Percentiles rank a stretch among this genome's conserved stretches.
These are phyloP conservation scores for Oophaga pumilio DNA, from an alignment of 2,113 vertebrate genomes.

Conservation along the genomic window DNA sequence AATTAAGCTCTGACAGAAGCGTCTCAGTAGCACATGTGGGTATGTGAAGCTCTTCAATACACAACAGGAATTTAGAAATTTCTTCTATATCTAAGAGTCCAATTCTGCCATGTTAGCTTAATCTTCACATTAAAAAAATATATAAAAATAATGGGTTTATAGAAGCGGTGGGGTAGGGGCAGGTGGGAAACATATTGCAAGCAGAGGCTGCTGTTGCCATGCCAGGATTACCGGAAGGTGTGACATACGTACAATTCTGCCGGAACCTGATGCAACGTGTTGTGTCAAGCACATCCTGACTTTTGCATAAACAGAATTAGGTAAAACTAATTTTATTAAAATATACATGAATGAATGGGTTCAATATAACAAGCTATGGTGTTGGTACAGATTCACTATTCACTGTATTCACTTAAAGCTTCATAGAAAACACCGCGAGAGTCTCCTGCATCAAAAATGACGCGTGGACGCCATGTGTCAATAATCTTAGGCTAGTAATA, in stretches of 20 bases:
- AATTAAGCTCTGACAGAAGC: slow-evolving; percentile 45
- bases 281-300: slow-evolving; percentile 55
- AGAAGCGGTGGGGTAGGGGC: slow-evolving; percentile 34
- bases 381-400: no score
- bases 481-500: no score
- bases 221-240: slow-evolving; percentile 32
- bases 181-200: slow-evolving; percentile 47
- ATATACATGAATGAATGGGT: slow-evolving; percentile 18
- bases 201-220: slow-evolving; percentile 46
- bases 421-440: no score
- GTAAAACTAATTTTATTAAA: slow-evolving; percentile 59
- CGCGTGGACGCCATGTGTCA: no score
- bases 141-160: not conserved
- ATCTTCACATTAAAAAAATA: slow-evolving; percentile 30
- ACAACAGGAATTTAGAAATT: not conserved
- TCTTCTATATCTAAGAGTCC: not conserved
- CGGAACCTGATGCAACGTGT: slow-evolving; percentile 53
- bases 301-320: slow-evolving; percentile 47
- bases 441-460: no score
- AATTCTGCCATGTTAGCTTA: slow-evolving; percentile 35
- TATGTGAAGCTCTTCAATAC: not conserved
- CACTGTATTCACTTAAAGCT: no score
- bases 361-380: slow-evolving; percentile 19
- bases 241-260: slow-evolving; percentile 54
- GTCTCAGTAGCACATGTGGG: not conserved